phyloP scores from a whole-genome alignment of 2,888 invertebrate genomes.

The Drosophila neonasuta region DNA sequence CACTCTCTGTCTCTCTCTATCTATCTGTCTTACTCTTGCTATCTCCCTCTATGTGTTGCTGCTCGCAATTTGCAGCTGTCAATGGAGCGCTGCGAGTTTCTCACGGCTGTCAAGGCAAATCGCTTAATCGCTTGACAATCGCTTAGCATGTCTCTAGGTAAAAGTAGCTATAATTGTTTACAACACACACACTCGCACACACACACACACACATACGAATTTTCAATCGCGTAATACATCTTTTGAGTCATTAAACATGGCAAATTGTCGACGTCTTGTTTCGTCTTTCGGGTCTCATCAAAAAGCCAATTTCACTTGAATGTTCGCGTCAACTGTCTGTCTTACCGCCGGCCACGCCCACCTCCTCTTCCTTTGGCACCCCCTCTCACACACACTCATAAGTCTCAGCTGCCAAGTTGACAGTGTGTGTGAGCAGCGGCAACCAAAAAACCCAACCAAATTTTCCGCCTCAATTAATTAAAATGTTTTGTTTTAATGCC shows the following conservation, averaged over 20 bases:
- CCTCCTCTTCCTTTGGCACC: neutral
- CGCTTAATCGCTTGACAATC: slow-evolving; percentile 33
- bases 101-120: slow-evolving; percentile 27
- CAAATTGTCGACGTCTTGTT: slow-evolving; percentile 31
- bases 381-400: neutral
- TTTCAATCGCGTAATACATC: slow-evolving; percentile 14
- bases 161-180: slow-evolving; percentile 23
- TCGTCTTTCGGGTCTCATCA: slow-evolving; percentile 15
- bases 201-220: neutral
- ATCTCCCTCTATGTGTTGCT: neutral
- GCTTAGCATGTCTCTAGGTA: slow-evolving; percentile 18
- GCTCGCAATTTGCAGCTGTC: slow-evolving; percentile 2
- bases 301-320: slow-evolving; percentile 48
- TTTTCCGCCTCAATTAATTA: slow-evolving; percentile 73
- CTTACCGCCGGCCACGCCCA: slow-evolving; percentile 18
- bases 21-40: too few relatives aligned
- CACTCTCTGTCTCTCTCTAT: neutral
- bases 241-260: slow-evolving; percentile 44
- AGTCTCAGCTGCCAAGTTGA: slow-evolving; percentile 52
- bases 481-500: slow-evolving; percentile 71
- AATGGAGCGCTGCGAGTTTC: slow-evolving; percentile 10
- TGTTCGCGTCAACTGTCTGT: slow-evolving; percentile 30
- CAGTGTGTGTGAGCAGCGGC: slow-evolving; percentile 40
- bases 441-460: slow-evolving; percentile 36
- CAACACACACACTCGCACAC: slow-evolving; percentile 2